phyloP scores from a whole-genome alignment of 2,888 invertebrate genomes.

The Drosophila anomalata region DNA sequence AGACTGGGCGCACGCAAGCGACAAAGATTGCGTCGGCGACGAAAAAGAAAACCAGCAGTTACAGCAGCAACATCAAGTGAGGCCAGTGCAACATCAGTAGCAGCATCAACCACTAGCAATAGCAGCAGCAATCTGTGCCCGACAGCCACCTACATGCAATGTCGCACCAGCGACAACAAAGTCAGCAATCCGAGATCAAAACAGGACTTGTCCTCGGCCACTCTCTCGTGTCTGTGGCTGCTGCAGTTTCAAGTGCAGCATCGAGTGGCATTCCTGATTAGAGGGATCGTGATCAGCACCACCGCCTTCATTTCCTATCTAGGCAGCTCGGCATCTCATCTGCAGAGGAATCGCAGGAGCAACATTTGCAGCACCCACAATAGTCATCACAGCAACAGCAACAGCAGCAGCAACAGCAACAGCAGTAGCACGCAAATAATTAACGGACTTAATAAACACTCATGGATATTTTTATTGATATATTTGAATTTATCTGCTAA shows the following conservation, averaged over 20 bases:
- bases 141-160: constrained; percentile 45
- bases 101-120: constrained; percentile 54
- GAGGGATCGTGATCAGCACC: constrained; percentile 49
- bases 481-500: constrained; percentile 84
- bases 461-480: constrained; percentile 84
- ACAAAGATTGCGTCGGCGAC: constrained; percentile 79
- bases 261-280: constrained; percentile 41
- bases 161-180: constrained; percentile 45
- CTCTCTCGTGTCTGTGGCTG: constrained; percentile 46
- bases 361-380: constrained; percentile 41
- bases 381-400: constrained; percentile 45
- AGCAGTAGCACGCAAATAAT: constrained; percentile 70
- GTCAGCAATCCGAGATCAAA: constrained; percentile 38
- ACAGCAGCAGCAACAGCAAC: constrained; percentile 46
- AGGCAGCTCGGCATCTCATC: constrained; percentile 43
- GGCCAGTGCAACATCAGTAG: constrained; percentile 41
- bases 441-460: constrained; percentile 83
- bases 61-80: constrained; percentile 42
- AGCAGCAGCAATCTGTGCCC: constrained; percentile 43
- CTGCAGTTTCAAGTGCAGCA: constrained; percentile 40
- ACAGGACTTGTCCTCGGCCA: constrained; percentile 46
- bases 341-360: constrained; percentile 39
- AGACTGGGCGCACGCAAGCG: constrained; percentile 82
- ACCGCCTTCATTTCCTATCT: constrained; percentile 60
- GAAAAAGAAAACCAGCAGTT: constrained; percentile 76